Base-by-base conservation (phyloP, 2,888 invertebrate genomes). In the Drosophila incognita region DNA sequence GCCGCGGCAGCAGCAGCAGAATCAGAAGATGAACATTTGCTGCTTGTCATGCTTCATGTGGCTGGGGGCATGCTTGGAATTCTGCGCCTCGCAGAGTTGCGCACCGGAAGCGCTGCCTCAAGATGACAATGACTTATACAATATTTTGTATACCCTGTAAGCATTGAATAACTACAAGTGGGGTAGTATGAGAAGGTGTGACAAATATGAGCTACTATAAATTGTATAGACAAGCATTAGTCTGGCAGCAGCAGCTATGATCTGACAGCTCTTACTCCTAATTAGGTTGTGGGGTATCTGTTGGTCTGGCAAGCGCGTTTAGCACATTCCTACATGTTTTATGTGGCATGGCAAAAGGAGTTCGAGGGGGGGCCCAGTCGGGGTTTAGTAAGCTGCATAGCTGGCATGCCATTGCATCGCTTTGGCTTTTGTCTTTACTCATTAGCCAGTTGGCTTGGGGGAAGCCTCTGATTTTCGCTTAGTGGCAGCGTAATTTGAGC, bases 1-100 rank as follows among this genome's bases (percentile, higher is more conserved):
- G 15, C 48, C 4, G 38, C 11, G 40, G 38, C 13, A 2, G 36
- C 13, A 2, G 51, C 6, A 18, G 18, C 3, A 4, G 29, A 24
- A 46, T 24, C 21, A 33, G 42, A 49, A 53, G 35, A 21, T 52
- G 49, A 49, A 59, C 59, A 38, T 56, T 51, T 31, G 69, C 59
- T 68, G 62, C 69, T 49, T 69, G 79, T 74, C 87, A 85, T 82
- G 86, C 70, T 68, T 77, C 77, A 84, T 82, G 73, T 64, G 74
- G 78, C 62, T 49, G 78, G 69, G 65, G 73, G 80, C 80, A 87
- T 87, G 73, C 74, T 67, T 74, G 78, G 84, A 83, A 84, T 83
- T 73, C 76, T 70, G 74, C 65, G 69, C 49, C 74, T 49, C 61
- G 57, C n/a, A 77, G 38, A 66, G 72, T 40, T 60, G 53, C 53